Evolutionary conservation across 2,888 invertebrate genomes (phyloP).

Genomic region (Lasioglossum villosulum): DNA sequence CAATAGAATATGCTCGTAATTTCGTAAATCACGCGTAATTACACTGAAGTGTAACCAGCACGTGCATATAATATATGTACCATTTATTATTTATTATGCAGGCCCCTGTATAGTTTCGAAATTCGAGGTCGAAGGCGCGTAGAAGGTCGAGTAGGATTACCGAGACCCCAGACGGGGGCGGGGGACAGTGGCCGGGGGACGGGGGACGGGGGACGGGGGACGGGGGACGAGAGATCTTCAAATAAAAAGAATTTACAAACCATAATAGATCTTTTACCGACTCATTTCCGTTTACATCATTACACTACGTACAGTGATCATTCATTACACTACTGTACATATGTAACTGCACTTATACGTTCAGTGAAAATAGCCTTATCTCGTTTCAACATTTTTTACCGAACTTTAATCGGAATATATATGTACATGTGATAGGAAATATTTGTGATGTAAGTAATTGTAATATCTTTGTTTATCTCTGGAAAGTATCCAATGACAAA

Average conservation of each 20-base stretch:
- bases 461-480: neutral
- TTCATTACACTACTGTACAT: too few relatives aligned
- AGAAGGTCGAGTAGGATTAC: constrained; percentile 6
- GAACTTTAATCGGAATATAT: neutral
- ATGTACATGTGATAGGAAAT: neutral
- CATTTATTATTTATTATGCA: constrained; percentile 19
- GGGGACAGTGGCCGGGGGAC: neutral
- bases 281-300: too few relatives aligned
- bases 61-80: neutral
- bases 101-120: constrained; percentile 11
- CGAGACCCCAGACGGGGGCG: neutral
- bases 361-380: neutral
- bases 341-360: neutral
- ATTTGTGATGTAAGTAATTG: neutral
- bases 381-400: neutral
- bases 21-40: neutral
- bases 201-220: too few relatives aligned
- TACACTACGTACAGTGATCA: too few relatives aligned
- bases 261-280: neutral
- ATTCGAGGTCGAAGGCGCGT: constrained; percentile 25
- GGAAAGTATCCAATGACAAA: too few relatives aligned
- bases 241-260: neutral
- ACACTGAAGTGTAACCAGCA: neutral
- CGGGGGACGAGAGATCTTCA: neutral
- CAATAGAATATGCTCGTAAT: neutral